Evolutionary conservation across 2,113 vertebrate species (phyloP).

Genomic region (Cephalopterus ornatus): DNA sequence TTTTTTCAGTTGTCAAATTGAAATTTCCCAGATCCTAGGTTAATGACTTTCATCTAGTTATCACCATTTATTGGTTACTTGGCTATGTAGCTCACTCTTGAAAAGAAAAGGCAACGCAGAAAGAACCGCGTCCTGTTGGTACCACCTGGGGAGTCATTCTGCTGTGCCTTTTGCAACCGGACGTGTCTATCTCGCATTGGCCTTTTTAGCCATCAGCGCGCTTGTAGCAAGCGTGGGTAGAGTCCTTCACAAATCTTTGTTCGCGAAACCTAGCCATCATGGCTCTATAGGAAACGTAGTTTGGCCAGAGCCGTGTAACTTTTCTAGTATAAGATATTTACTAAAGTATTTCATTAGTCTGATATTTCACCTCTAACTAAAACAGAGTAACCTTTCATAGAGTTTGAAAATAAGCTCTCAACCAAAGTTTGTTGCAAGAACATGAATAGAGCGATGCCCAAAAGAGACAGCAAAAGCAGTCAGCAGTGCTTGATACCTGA

Average conservation of each 20-base stretch:
- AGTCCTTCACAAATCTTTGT: too few relatives aligned
- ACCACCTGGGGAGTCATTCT: too few relatives aligned
- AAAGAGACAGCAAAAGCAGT: not conserved
- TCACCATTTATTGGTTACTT: not conserved
- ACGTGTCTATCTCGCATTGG: too few relatives aligned
- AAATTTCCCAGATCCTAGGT: not conserved
- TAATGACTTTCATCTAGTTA: conserved; percentile 29
- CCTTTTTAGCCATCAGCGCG: too few relatives aligned
- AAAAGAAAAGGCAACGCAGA: too few relatives aligned
- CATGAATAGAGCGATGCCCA: not conserved
- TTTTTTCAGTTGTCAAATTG: not conserved
- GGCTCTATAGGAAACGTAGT: not conserved
- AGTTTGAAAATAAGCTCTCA: not conserved
- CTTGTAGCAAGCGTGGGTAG: too few relatives aligned
- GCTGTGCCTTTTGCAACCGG: too few relatives aligned
- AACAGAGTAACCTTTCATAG: not conserved
- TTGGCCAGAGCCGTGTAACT: not conserved
- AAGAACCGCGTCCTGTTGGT: too few relatives aligned
- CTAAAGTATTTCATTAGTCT: not conserved
- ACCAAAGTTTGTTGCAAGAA: not conserved
- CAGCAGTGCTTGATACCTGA: not conserved
- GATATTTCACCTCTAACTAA: not conserved
- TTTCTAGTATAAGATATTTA: not conserved
- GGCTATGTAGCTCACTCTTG: too few relatives aligned
- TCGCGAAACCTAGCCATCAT: too few relatives aligned